phyloP scores from a whole-genome alignment of 2,113 vertebrate genomes.

The Anarhynchus alexandrinus region DNA sequence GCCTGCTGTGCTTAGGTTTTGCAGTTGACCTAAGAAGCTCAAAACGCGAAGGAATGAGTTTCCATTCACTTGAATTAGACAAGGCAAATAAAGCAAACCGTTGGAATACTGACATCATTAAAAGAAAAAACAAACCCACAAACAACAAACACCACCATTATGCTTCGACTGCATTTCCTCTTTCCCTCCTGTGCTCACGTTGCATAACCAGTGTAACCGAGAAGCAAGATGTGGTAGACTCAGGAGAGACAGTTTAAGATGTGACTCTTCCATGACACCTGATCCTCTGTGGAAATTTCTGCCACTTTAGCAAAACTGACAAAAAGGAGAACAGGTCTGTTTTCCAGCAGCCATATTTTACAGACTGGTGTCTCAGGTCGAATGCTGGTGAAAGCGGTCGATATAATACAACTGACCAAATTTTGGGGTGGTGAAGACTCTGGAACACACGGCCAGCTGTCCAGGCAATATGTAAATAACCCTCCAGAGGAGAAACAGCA shows the following conservation, averaged over 20 bases:
- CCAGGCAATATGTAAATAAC: background rate
- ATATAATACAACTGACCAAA: background rate
- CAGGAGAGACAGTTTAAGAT: background rate
- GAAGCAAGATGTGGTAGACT: background rate
- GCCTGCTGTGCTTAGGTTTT: background rate
- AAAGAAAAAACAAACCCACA: background rate
- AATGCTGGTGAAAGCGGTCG: background rate
- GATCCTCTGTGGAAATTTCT: background rate
- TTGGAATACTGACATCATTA: background rate
- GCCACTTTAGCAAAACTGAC: background rate
- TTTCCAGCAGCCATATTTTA: background rate
- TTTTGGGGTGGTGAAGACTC: background rate
- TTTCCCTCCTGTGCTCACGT: background rate
- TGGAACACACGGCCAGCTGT: background rate
- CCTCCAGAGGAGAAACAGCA: background rate
- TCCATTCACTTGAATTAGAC: background rate
- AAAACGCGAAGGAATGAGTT: background rate
- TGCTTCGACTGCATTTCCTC: background rate
- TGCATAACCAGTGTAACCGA: background rate
- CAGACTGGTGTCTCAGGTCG: background rate
- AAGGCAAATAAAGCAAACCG: background rate
- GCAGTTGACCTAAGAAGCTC: background rate
- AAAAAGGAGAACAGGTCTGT: background rate
- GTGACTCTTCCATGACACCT: background rate
- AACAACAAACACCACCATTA: background rate